These are phyloP conservation scores for Hermodice carunculata DNA, from an alignment of 2,888 invertebrate genomes.

Conservation along the genomic window DNA sequence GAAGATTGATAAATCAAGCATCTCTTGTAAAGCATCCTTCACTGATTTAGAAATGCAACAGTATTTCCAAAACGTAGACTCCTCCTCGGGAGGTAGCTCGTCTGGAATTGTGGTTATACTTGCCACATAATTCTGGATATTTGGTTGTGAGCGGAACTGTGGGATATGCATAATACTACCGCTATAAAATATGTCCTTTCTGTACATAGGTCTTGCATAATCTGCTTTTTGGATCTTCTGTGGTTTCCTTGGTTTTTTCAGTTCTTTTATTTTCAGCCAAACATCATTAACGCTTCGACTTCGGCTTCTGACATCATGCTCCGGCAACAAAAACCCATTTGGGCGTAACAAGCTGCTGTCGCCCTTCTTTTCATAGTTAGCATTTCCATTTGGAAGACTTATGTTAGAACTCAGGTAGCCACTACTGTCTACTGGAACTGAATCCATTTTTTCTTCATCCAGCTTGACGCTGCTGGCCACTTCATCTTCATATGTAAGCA, in stretches of 20 bases:
- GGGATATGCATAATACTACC: constrained; percentile 92
- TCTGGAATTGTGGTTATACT: constrained; percentile 88
- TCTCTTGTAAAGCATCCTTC: constrained; percentile 77
- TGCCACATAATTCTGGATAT: constrained; percentile 89
- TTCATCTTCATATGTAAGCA: background rate
- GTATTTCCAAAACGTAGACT: constrained; percentile 40
- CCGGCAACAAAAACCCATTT: too few relatives aligned
- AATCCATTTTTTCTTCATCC: too few relatives aligned
- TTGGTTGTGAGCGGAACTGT: constrained; percentile 88
- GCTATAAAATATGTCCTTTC: constrained; percentile 98
- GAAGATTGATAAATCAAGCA: constrained; percentile 91
- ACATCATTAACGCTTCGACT: too few relatives aligned
- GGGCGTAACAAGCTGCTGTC: too few relatives aligned
- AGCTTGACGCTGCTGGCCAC: too few relatives aligned
- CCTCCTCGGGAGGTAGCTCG: constrained; percentile 44
- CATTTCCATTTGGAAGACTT: too few relatives aligned
- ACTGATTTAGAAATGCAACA: constrained; percentile 66
- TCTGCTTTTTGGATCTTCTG: constrained; percentile 49
- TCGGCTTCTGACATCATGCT: too few relatives aligned
- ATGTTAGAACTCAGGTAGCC: too few relatives aligned
- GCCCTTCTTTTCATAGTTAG: too few relatives aligned
- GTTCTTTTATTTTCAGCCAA: too few relatives aligned
- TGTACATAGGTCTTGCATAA: constrained; percentile 82
- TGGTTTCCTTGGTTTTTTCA: constrained; percentile 17
- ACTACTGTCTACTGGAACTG: too few relatives aligned